Conservation (phyloP, 2,888 invertebrate species). For the Seira sanloemensis region DNA sequence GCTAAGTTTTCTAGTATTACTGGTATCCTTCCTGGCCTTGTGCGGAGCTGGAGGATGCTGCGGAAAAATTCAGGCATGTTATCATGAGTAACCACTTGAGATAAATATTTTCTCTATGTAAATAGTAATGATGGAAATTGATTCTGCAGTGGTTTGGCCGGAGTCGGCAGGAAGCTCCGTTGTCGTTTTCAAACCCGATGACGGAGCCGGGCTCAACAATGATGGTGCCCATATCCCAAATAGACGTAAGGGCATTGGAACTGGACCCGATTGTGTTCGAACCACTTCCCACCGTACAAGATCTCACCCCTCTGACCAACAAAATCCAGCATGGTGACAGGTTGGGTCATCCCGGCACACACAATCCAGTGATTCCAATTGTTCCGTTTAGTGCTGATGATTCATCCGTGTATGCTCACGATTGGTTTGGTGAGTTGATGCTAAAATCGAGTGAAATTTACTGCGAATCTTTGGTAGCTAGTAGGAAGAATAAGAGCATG, state of each 20-base stretch:
- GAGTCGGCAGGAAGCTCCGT: slow-evolving; percentile 44
- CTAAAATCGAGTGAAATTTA: background rate
- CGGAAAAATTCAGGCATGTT: slow-evolving; percentile 60
- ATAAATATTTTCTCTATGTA: no score
- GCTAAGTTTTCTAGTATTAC: slow-evolving; percentile 38
- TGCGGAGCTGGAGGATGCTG: slow-evolving; percentile 68
- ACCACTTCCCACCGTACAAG: slow-evolving; percentile 70
- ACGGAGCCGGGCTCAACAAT: slow-evolving; percentile 57
- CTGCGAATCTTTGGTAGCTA: no score
- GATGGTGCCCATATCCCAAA: slow-evolving; percentile 69
- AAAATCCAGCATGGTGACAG: slow-evolving; percentile 43
- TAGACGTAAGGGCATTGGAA: slow-evolving; percentile 71
- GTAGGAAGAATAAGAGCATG: no score
- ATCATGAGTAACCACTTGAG: no score
- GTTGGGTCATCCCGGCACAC: slow-evolving; percentile 1
- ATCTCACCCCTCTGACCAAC: slow-evolving; percentile 64
- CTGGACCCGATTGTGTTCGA: slow-evolving; percentile 72
- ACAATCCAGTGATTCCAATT: slow-evolving; percentile 36
- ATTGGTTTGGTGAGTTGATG: slow-evolving; percentile 71
- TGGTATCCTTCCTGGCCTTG: slow-evolving; percentile 47
- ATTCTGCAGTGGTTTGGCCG: slow-evolving; percentile 65
- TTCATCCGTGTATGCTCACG: slow-evolving; percentile 70
- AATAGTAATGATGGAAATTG: background rate
- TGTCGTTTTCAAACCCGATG: slow-evolving; percentile 70
- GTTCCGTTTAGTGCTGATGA: slow-evolving; percentile 67